Evolutionary conservation across 2,888 invertebrate genomes (phyloP), one percentile per base, ranked within the genome.

Genomic region (Platycheirus albimanus): DNA sequence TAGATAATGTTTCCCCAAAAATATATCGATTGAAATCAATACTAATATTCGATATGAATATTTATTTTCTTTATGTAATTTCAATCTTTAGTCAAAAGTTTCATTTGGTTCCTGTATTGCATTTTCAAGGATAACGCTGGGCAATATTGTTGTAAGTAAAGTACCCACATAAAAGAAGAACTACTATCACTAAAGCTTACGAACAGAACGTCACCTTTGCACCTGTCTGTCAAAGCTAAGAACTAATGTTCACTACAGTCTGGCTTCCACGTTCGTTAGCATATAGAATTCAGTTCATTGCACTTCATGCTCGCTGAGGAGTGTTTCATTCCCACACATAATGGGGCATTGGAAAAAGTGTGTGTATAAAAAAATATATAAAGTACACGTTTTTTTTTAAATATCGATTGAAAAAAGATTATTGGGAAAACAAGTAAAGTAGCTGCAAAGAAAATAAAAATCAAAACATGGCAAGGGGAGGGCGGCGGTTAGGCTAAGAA

Each of bases 371-470:
- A n/a, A 19, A 33, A 49, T 1, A 28, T 15, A 51, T 30, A 3
- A 30, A 15, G 15, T 15, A 28, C 8, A 41, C 28, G n/a, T n/a
- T n/a, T n/a, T n/a, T n/a, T n/a, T n/a, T n/a, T n/a, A 24, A 51
- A 51, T 66, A 66, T 66, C 66, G 66, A 66, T 52, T 66, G 24
- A 51, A 54, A 7, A 24, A 17, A 52, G 66, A 66, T 52, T 66
- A 66, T 66, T 52, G 52, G 52, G 24, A 66, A 52, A 66, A 74
- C 61, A 67, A 74, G 74, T 38, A 51, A 38, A 5, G 38, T 24
- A 20, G 30, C 38, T 24, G 41, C 11, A 38, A 66, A 36, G 33
- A 3, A 24, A n/a, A n/a, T n/a, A n/a, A 33, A 67, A 54, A 13
- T 2, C 51, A 78, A 72, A 78, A 67, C 78, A 61, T 52, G 41